Evolutionary conservation across 2,888 invertebrate species (phyloP).

Genomic region (Tiliacea aurago): DNA sequence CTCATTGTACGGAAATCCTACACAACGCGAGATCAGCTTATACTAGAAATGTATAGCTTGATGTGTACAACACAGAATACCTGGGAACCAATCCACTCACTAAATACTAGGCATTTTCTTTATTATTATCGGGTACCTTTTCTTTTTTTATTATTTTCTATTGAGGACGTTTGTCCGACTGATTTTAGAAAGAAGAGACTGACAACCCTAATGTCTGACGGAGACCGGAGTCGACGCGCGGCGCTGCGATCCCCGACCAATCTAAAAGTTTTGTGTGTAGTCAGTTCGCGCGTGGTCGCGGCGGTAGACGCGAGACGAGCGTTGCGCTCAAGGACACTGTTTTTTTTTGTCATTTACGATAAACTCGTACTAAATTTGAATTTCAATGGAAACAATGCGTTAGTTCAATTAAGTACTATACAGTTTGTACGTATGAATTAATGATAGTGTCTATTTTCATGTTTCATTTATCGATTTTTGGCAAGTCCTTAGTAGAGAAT

Average conservation of each 20-base stretch:
- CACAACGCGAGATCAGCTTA: too few species aligned
- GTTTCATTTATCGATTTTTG: slow-evolving; percentile 73
- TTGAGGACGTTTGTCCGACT: slow-evolving; percentile 8
- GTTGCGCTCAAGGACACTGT: slow-evolving; percentile 77
- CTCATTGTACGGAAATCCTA: too few species aligned
- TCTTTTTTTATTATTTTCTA: too few species aligned
- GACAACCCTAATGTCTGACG: slow-evolving; percentile 58
- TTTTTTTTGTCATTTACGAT: slow-evolving; percentile 81
- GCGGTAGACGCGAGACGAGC: slow-evolving; percentile 80
- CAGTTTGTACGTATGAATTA: slow-evolving; percentile 68
- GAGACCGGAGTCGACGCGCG: slow-evolving; percentile 66
- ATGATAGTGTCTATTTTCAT: slow-evolving; percentile 68
- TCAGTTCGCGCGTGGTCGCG: slow-evolving; percentile 85
- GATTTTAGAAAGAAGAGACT: slow-evolving; percentile 7
- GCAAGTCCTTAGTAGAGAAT: slow-evolving; percentile 69
- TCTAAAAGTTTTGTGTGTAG: slow-evolving; percentile 78
- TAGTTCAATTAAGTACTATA: slow-evolving; percentile 69
- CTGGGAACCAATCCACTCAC: background rate
- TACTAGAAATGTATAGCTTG: too few species aligned
- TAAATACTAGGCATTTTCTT: background rate
- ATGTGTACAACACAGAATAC: background rate
- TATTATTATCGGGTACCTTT: background rate
- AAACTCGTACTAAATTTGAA: slow-evolving; percentile 75
- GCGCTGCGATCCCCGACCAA: slow-evolving; percentile 71
- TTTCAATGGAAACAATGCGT: slow-evolving; percentile 75